Evolutionary conservation across 2,888 invertebrate species (phyloP).

Genomic region (Drymonia ruficornis): DNA sequence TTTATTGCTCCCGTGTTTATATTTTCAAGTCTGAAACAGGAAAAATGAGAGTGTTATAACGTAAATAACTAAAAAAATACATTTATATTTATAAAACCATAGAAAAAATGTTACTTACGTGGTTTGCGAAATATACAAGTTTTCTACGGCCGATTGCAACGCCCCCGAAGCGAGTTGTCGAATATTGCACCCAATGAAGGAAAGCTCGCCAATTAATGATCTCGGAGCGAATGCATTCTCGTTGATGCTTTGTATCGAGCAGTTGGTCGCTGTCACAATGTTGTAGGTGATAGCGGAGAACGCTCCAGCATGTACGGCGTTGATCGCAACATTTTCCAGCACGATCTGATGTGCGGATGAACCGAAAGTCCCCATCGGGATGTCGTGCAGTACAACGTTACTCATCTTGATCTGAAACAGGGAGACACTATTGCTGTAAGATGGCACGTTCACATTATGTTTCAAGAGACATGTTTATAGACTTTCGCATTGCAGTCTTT

Average conservation of each 20-base stretch:
- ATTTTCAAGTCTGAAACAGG: slow-evolving; percentile 84
- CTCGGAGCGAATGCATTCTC: slow-evolving; percentile 86
- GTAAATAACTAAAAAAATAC: too few species aligned
- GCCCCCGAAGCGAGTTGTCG: slow-evolving; percentile 84
- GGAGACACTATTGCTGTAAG: slow-evolving; percentile 4
- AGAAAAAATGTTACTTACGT: slow-evolving; percentile 69
- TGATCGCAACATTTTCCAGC: slow-evolving; percentile 79
- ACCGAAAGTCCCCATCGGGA: slow-evolving; percentile 86
- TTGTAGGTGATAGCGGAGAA: slow-evolving; percentile 88
- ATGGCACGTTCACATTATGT: too few species aligned
- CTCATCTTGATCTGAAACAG: slow-evolving; percentile 86
- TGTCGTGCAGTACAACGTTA: slow-evolving; percentile 83
- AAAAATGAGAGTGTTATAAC: slow-evolving; percentile 5
- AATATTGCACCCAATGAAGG: slow-evolving; percentile 85
- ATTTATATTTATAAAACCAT: background rate
- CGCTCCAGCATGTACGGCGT: slow-evolving; percentile 85
- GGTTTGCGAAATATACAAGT: slow-evolving; percentile 87
- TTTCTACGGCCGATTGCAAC: slow-evolving; percentile 86
- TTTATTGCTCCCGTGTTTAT: slow-evolving; percentile 87
- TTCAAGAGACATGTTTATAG: background rate
- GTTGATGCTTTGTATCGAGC: slow-evolving; percentile 85
- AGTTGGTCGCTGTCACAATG: slow-evolving; percentile 86
- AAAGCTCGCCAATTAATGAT: slow-evolving; percentile 86
- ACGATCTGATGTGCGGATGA: slow-evolving; percentile 86
- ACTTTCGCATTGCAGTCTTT: slow-evolving; percentile 1